Percentiles rank a stretch among this genome's conserved stretches.
Conservation (phyloP, 1,140 invertebrate genomes). For the Bombus difficillimus region DNA sequence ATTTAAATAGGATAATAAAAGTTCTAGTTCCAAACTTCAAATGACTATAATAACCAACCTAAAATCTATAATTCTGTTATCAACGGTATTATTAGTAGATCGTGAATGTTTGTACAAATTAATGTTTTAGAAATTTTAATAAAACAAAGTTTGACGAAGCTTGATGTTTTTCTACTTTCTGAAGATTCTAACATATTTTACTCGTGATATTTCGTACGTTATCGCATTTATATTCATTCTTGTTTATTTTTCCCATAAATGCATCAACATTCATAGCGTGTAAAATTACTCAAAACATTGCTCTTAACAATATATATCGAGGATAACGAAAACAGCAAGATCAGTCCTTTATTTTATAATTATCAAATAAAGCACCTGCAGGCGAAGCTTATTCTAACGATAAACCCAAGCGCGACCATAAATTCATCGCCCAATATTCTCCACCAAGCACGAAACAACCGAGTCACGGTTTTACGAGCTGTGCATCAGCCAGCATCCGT, state of each 20-base stretch:
- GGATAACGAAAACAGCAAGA: background rate
- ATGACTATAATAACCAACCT: background rate
- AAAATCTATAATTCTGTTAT: background rate
- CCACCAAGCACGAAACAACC: background rate
- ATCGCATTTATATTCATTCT: too few species aligned
- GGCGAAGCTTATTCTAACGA: background rate
- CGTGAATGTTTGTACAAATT: too few species aligned
- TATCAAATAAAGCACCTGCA: background rate
- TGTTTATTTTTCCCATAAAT: background rate
- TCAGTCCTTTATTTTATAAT: background rate
- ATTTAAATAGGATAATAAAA: background rate
- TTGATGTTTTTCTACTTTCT: too few species aligned
- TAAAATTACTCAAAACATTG: background rate
- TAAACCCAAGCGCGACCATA: background rate
- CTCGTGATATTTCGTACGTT: too few species aligned
- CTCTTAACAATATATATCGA: background rate
- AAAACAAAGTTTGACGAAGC: too few species aligned
- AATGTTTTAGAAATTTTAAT: too few species aligned
- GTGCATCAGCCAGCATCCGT: too few species aligned
- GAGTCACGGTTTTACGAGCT: background rate
- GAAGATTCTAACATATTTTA: too few species aligned
- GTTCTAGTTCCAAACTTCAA: background rate
- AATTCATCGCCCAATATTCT: background rate
- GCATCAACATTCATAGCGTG: background rate
- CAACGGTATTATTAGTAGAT: too few species aligned